These are phyloP conservation scores for Tridacna crocea DNA, from an alignment of 2,888 invertebrate species.

Conservation along the genomic window DNA sequence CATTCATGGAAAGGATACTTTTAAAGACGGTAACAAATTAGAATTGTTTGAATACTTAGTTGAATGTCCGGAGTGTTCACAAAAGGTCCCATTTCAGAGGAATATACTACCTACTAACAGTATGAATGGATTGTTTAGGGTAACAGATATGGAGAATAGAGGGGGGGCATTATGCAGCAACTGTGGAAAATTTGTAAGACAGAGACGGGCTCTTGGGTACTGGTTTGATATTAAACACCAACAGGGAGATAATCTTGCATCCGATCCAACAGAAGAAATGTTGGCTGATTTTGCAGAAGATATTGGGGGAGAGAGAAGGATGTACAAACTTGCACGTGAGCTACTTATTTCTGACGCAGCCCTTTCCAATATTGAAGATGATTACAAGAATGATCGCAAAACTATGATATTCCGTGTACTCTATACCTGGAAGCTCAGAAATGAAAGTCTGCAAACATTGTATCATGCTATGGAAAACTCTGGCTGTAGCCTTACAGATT, in stretches of 20 bases:
- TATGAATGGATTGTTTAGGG: conserved; percentile 1
- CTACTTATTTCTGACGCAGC: too few relatives aligned
- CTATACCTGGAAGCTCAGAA: neutral
- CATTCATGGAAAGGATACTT: neutral
- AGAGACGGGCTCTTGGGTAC: neutral
- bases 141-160: neutral
- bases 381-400: neutral
- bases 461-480: neutral
- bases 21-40: neutral
- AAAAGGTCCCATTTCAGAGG: neutral
- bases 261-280: neutral
- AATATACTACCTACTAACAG: neutral
- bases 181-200: neutral
- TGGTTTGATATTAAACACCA: neutral
- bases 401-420: neutral
- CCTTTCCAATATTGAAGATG: neutral
- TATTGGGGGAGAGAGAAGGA: neutral
- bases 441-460: neutral
- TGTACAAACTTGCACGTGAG: neutral
- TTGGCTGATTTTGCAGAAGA: conserved; percentile 1
- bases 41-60: neutral
- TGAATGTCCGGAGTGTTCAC: neutral
- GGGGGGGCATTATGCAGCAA: neutral
- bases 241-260: neutral
- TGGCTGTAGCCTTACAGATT: neutral